These are phyloP conservation scores for Bos taurus DNA, from an alignment of 2,113 vertebrate genomes.

Conservation along the genomic window DNA sequence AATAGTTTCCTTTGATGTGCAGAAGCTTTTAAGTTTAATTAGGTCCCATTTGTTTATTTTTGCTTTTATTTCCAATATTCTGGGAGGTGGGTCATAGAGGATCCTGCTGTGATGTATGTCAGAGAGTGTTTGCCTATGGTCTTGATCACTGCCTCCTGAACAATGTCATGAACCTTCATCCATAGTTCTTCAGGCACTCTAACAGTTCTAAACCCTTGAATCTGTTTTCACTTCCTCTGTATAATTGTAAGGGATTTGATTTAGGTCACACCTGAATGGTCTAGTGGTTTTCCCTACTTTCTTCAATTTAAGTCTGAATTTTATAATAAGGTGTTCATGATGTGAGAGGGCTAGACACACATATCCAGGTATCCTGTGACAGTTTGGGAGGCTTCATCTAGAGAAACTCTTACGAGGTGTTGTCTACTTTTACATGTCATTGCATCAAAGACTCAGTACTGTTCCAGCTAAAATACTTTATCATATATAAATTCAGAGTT, in stretches of 20 bases:
- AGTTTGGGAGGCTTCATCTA: neutral
- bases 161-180: neutral
- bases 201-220: neutral
- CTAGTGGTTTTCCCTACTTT: neutral
- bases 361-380: neutral
- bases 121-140: neutral
- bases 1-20: no score
- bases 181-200: neutral
- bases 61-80: no score
- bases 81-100: no score
- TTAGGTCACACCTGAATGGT: neutral
- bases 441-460: neutral
- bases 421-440: neutral
- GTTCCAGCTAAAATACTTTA: neutral
- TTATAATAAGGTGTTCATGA: neutral
- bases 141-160: neutral
- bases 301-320: neutral
- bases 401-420: neutral
- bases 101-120: no score
- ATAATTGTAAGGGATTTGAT: neutral
- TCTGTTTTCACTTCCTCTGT: neutral
- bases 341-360: neutral
- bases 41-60: no score
- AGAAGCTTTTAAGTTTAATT: no score
- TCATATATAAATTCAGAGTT: neutral